These are phyloP conservation scores for Epizoanthus stellaris DNA, from an alignment of 92 coral and sea anemone genomes.

Conservation along the genomic window DNA sequence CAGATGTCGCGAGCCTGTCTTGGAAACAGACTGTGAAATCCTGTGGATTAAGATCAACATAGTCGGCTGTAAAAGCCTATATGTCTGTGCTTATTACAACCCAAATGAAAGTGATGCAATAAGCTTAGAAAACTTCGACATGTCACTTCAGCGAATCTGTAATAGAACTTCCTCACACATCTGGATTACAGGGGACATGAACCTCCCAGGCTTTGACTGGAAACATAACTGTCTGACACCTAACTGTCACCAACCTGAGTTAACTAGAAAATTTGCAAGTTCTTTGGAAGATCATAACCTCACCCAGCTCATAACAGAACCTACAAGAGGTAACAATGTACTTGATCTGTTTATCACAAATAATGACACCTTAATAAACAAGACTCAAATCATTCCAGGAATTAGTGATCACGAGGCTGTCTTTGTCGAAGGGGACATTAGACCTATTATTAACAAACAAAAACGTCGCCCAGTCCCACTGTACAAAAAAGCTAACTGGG, in stretches of 20 bases:
- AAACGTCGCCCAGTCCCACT: no score
- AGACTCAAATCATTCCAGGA: conserved; percentile 9
- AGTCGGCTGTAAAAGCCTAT: conserved; percentile 5
- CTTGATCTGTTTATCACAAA: conserved; percentile 41
- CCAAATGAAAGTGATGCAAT: conserved; percentile 14
- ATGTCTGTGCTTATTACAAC: conserved; percentile 21
- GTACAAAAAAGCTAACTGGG: conserved; percentile 20
- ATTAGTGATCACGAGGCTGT: no score
- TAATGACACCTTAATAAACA: conserved; percentile 4
- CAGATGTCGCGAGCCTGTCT: neutral
- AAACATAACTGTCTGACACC: neutral
- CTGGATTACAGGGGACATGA: conserved; percentile 25
- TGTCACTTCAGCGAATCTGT: conserved; percentile 11
- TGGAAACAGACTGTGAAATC: conserved; percentile 31
- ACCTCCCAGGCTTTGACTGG: conserved; percentile 30
- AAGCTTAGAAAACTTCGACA: conserved; percentile 7
- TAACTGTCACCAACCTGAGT: no score
- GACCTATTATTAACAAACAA: no score
- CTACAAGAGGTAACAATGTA: conserved; percentile 25
- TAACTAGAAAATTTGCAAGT: conserved; percentile 3
- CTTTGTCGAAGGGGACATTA: no score
- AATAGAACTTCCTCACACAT: conserved; percentile 18
- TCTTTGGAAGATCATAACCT: neutral
- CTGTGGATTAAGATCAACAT: conserved; percentile 18
- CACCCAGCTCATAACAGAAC: conserved; percentile 3